Percentiles rank a stretch among this genome's conserved stretches.
Conservation (phyloP, 2,888 invertebrate genomes). For the Lampropteryx suffumata region DNA sequence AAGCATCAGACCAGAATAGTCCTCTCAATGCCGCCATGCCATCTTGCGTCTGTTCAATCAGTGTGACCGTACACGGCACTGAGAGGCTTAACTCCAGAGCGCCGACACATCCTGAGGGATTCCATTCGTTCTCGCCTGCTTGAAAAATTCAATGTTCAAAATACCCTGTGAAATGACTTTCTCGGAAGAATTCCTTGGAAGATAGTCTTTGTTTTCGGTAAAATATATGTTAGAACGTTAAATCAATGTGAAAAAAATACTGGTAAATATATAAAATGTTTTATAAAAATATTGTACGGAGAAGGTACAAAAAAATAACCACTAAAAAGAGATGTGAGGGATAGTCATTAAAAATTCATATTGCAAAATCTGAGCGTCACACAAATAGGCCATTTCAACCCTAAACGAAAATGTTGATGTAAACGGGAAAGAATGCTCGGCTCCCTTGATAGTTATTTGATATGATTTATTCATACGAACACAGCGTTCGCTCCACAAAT, state of each 20-base stretch:
- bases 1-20: constrained; percentile 26
- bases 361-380: constrained; percentile 57
- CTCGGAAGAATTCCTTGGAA: constrained; percentile 27
- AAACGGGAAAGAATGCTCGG: constrained; percentile 63
- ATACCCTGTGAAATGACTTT: constrained; percentile 36
- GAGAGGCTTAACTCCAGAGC: constrained; percentile 63
- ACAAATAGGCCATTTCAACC: constrained; percentile 55
- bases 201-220: constrained; percentile 17
- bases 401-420: constrained; percentile 65
- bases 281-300: constrained; percentile 29
- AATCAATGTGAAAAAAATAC: constrained; percentile 3
- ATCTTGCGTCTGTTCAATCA: constrained; percentile 49
- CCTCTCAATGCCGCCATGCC: constrained; percentile 24
- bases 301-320: constrained; percentile 17
- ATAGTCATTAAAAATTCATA: constrained; percentile 61
- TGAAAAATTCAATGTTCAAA: constrained; percentile 70
- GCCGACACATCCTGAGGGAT: constrained; percentile 66
- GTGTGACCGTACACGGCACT: constrained; percentile 42
- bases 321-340: constrained; percentile 27
- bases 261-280: not conserved
- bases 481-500: constrained; percentile 46
- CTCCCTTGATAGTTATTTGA: constrained; percentile 87
- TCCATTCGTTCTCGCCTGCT: constrained; percentile 50
- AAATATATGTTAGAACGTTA: constrained; percentile 15
- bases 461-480: constrained; percentile 87